Evolutionary conservation across 2,888 invertebrate species (phyloP), one percentile per base, ranked within the genome.

Genomic region (Sinohyriopsis cumingii): DNA sequence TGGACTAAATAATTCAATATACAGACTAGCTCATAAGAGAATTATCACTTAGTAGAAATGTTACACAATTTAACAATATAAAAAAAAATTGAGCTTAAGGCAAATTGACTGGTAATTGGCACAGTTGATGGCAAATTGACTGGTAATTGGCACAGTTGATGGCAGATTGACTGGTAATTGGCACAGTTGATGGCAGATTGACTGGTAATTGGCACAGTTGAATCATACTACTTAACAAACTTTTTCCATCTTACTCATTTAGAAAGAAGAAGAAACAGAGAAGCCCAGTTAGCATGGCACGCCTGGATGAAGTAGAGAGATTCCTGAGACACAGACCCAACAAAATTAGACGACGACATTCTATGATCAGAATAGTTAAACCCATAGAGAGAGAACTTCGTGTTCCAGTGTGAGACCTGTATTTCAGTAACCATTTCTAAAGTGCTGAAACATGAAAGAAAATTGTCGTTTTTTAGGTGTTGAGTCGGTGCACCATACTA

Each of bases 291-390:
- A 84, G 83, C 67, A 85, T 87, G 83, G 79, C 79, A 0, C 74
- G 86, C 60, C 76, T 88, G 59, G 88, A 88, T 65, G 85, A 83
- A 33, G 81, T 88, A 15, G 86, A 88, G 71, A 79, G 75, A 63
- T 87, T 88, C 68, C 72, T 89, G 62, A 67, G 75, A 5, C 71
- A 77, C 19, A 73, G 78, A n/a, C 76, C 85, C 7, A 78, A 73
- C 18, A 72, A 68, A 25, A 71, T 88, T 25, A 55, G 45, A 15
- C 72, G 87, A 22, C 75, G 76, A 12, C 76, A 78, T 28, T 88
- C 88, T 9, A 72, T 87, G 77, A 78, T 79, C 20, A 76, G 80
- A 60, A 71, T 87, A 7, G 74, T 79, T 22, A 76, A 75, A 54
- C 74, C 78, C 15, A 64, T 87, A 9, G 88, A 88, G 66, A 78